Conservation (phyloP, 2,888 invertebrate species). For the Mesorhabditis spiculigera region DNA sequence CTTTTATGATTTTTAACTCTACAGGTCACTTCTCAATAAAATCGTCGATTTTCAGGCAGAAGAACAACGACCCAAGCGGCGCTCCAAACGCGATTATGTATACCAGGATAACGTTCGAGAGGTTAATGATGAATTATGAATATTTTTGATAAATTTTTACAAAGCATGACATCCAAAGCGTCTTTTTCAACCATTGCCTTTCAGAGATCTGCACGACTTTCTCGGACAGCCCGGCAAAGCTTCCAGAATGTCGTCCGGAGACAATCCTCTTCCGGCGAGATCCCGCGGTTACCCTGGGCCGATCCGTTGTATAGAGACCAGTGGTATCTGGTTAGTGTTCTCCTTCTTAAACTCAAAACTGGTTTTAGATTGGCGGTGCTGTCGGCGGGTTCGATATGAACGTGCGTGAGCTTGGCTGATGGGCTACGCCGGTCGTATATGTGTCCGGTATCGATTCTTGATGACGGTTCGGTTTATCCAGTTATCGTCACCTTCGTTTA, state of each 20-base stretch:
- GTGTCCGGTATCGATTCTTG: slow-evolving; percentile 93
- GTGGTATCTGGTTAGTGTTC: slow-evolving; percentile 57
- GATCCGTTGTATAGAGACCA: slow-evolving; percentile 59
- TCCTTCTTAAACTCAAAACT: slow-evolving; percentile 11
- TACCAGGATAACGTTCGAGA: slow-evolving; percentile 22
- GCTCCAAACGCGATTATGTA: slow-evolving; percentile 50
- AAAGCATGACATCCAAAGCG: not conserved
- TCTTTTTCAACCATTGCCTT: not conserved
- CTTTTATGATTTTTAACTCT: slow-evolving; percentile 3
- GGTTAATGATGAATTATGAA: slow-evolving; percentile 1
- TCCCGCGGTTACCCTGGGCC: slow-evolving; percentile 52
- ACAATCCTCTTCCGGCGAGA: slow-evolving; percentile 20
- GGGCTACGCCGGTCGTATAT: slow-evolving; percentile 91
- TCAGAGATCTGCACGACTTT: not conserved
- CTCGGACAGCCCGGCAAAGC: not conserved
- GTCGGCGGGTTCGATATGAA: slow-evolving; percentile 96
- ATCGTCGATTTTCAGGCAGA: slow-evolving; percentile 23
- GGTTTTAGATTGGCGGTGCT: slow-evolving; percentile 81
- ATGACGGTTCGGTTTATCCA: slow-evolving; percentile 82
- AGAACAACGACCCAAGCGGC: slow-evolving; percentile 38
- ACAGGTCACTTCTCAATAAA: not conserved
- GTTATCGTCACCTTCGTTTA: slow-evolving; percentile 74
- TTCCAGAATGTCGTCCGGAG: not conserved
- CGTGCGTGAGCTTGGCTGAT: slow-evolving; percentile 89
- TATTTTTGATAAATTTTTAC: not conserved